These are phyloP conservation scores for Drosophila nigromelanica DNA, from an alignment of 1,140 invertebrate genomes.

Conservation along the genomic window DNA sequence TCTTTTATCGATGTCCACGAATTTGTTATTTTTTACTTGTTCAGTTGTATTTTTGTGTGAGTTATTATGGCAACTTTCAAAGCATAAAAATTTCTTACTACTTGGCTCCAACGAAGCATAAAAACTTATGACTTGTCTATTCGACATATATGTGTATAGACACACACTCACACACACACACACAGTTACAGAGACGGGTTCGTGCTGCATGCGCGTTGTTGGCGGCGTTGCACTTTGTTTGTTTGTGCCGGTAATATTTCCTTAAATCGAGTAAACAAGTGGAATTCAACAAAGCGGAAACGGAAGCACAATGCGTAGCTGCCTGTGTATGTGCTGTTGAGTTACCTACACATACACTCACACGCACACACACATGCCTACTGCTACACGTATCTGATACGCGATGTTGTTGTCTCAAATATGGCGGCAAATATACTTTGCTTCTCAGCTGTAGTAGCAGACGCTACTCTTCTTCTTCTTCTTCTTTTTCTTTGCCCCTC, in stretches of 20 bases:
- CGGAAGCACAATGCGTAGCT: slow-evolving; percentile 80
- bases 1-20: slow-evolving; percentile 3
- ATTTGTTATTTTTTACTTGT: slow-evolving; percentile 23
- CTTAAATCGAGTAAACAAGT: slow-evolving; percentile 82
- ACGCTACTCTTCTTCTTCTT: slow-evolving; percentile 15
- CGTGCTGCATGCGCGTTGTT: slow-evolving; percentile 38
- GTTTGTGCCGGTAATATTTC: slow-evolving; percentile 81
- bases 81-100: slow-evolving; percentile 79
- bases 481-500: slow-evolving; percentile 1
- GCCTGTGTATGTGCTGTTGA: slow-evolving; percentile 23
- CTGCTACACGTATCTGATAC: slow-evolving; percentile 48
- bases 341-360: slow-evolving; percentile 35
- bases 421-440: slow-evolving; percentile 80
- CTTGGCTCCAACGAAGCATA: slow-evolving; percentile 75
- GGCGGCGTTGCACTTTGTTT: slow-evolving; percentile 72
- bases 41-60: slow-evolving; percentile 47
- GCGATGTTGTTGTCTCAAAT: slow-evolving; percentile 82
- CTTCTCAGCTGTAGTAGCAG: slow-evolving; percentile 57
- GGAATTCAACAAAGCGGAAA: slow-evolving; percentile 81
- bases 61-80: slow-evolving; percentile 76
- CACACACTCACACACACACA: slow-evolving; percentile 14
- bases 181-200: slow-evolving; percentile 22
- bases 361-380: slow-evolving; percentile 21
- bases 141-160: slow-evolving; percentile 41
- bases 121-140: slow-evolving; percentile 81